Conservation (phyloP, 2,888 invertebrate genomes). For the Napeogenes inachia region DNA sequence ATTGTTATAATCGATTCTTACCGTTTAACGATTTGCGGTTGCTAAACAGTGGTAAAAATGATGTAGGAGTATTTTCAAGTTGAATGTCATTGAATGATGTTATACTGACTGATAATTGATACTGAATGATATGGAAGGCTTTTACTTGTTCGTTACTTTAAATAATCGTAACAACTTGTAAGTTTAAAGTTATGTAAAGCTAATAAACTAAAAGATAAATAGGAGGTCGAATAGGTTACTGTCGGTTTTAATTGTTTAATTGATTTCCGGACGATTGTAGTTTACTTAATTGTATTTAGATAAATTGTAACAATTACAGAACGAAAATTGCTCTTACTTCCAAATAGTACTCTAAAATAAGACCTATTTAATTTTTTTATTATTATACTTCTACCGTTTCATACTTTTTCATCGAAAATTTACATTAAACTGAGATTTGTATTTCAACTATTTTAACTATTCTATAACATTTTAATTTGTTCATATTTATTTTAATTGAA, state of each 20-base stretch:
- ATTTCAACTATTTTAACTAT: too few species aligned
- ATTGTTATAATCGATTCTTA: conserved; percentile 54
- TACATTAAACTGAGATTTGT: too few species aligned
- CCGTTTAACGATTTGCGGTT: conserved; percentile 14
- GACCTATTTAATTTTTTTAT: too few species aligned
- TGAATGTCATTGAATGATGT: conserved; percentile 1
- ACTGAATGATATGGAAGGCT: not conserved
- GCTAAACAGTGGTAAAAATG: not conserved
- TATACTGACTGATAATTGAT: not conserved
- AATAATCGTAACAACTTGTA: not conserved
- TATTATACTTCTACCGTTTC: too few species aligned
- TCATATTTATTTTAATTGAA: too few species aligned
- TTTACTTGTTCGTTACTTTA: not conserved
- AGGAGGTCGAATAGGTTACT: not conserved
- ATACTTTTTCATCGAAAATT: too few species aligned
- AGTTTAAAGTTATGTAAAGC: too few species aligned
- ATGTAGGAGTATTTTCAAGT: not conserved
- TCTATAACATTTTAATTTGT: too few species aligned
- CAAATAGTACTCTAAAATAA: not conserved
- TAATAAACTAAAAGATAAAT: too few species aligned
- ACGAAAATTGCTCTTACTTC: not conserved
- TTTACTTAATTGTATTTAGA: not conserved
- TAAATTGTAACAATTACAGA: not conserved
- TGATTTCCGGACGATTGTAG: conserved; percentile 2
- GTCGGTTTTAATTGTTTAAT: conserved; percentile 4